Conservation (phyloP, 2,113 vertebrate species). For the Pteruthius melanotis region DNA sequence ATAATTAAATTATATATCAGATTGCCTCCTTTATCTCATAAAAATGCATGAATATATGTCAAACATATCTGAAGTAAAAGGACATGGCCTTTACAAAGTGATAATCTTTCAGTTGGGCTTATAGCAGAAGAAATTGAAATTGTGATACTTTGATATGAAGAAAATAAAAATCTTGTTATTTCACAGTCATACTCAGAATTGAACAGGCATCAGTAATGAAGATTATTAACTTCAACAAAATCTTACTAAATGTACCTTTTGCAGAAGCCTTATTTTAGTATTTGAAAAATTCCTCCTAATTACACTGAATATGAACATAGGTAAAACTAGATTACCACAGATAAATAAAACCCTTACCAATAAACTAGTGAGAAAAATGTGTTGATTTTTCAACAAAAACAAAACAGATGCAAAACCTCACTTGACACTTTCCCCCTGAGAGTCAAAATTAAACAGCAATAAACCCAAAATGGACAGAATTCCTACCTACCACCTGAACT, state of each 20-base stretch:
- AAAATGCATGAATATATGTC: not conserved
- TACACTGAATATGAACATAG: not conserved
- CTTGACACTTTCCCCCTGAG: not conserved
- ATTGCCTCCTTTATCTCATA: not conserved
- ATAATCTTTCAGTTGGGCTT: not conserved
- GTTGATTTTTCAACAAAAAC: not conserved
- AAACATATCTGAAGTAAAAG: conserved; percentile 2
- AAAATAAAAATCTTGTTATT: not conserved
- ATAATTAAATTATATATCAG: conserved; percentile 6
- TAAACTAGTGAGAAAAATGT: not conserved
- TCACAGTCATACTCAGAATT: not conserved
- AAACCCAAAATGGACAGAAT: not conserved
- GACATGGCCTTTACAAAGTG: not conserved
- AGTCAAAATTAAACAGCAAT: not conserved
- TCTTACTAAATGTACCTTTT: not conserved
- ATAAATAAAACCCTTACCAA: not conserved
- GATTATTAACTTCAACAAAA: not conserved
- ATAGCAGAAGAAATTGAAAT: not conserved
- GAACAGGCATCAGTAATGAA: not conserved
- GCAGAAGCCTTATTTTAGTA: not conserved
- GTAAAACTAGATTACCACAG: not conserved
- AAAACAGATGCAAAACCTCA: not conserved
- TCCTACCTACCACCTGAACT: not conserved
- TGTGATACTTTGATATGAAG: not conserved
- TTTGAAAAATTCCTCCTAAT: not conserved